Evolutionary conservation across 92 coral and sea anemone species (phyloP).

Genomic region (Paramuricea clavata): DNA sequence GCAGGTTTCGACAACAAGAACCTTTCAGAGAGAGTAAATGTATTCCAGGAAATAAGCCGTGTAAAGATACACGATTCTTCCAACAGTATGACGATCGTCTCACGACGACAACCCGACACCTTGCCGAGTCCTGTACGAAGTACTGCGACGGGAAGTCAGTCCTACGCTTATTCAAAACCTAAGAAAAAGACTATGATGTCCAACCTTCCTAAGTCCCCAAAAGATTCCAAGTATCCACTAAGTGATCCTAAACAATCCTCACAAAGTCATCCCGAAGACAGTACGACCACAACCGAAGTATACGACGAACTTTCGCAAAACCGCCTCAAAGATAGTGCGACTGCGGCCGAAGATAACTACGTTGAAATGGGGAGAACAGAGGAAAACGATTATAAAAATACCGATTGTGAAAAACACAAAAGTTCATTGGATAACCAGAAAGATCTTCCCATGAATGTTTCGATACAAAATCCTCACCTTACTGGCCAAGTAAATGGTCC

Average conservation of each 20-base stretch:
- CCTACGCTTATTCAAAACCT: neutral
- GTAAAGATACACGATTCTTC: neutral
- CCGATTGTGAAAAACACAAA: neutral
- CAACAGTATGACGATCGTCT: neutral
- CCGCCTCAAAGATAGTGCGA: neutral
- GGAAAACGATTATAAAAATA: neutral
- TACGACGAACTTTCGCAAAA: neutral
- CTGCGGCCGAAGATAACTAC: neutral
- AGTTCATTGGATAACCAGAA: neutral
- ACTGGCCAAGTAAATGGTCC: too few relatives aligned
- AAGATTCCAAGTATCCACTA: neutral
- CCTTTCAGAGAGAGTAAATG: too few relatives aligned
- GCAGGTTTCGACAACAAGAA: too few relatives aligned
- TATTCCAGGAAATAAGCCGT: neutral
- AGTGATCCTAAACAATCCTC: neutral
- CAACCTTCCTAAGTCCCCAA: neutral
- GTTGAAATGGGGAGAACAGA: neutral
- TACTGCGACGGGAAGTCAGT: too few relatives aligned
- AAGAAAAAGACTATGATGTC: neutral
- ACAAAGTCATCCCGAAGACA: neutral
- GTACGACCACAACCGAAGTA: neutral
- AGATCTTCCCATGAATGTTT: too few relatives aligned
- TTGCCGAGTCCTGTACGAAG: neutral
- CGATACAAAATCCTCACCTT: too few relatives aligned
- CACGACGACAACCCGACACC: neutral